Evolutionary conservation across 2,888 invertebrate species (phyloP).

Genomic region (Ernsta delagoae): DNA sequence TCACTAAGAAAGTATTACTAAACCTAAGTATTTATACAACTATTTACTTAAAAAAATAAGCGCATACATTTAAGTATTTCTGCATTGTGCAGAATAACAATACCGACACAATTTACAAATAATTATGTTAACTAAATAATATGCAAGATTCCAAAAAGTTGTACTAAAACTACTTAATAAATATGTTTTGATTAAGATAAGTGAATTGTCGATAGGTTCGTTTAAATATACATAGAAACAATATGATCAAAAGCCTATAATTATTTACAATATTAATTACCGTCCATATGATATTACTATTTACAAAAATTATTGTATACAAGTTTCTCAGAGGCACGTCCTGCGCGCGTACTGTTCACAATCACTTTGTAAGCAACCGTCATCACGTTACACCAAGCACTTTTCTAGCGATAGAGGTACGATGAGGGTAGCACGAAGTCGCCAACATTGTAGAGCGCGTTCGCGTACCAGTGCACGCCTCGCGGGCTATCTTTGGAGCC

Average conservation of each 20-base stretch:
- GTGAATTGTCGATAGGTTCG: slow-evolving; percentile 52
- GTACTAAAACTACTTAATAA: slow-evolving; percentile 71
- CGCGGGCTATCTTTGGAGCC: slow-evolving; percentile 54
- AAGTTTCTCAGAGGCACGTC: slow-evolving; percentile 67
- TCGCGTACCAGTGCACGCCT: slow-evolving; percentile 97
- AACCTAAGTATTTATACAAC: slow-evolving; percentile 63
- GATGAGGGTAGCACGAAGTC: slow-evolving; percentile 88
- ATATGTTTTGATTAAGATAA: slow-evolving; percentile 65
- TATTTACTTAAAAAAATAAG: slow-evolving; percentile 79
- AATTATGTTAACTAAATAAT: slow-evolving; percentile 67
- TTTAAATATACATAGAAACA: slow-evolving; percentile 39
- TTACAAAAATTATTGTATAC: slow-evolving; percentile 66
- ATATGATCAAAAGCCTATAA: slow-evolving; percentile 57
- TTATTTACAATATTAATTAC: slow-evolving; percentile 61
- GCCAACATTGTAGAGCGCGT: slow-evolving; percentile 89
- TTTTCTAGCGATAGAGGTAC: slow-evolving; percentile 70
- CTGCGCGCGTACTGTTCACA: slow-evolving; percentile 63
- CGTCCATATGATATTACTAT: slow-evolving; percentile 59
- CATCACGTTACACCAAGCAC: slow-evolving; percentile 47
- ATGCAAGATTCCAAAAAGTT: slow-evolving; percentile 66
- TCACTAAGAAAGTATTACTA: slow-evolving; percentile 65
- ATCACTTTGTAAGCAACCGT: slow-evolving; percentile 42
- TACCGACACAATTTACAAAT: slow-evolving; percentile 84
- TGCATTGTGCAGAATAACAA: slow-evolving; percentile 85
- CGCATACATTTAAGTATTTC: slow-evolving; percentile 84